Conservation (phyloP, 2,113 vertebrate species). For the Columbina picui region DNA sequence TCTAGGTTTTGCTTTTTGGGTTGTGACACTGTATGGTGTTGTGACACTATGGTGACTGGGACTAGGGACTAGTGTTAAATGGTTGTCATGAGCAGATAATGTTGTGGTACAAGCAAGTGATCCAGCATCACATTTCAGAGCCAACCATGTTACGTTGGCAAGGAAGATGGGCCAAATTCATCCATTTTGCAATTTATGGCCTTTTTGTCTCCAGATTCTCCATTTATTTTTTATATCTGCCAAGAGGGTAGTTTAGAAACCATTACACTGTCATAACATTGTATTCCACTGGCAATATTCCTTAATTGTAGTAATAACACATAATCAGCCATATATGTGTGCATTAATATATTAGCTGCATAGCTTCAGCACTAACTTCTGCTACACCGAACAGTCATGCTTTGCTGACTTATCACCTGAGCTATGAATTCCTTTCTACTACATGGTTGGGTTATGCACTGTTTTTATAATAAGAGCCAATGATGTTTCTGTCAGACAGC, state of each 20-base stretch:
- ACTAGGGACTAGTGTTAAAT: not conserved
- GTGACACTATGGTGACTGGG: not conserved
- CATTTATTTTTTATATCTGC: constrained; percentile 46
- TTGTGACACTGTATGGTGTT: not conserved
- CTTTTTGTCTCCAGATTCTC: constrained; percentile 40
- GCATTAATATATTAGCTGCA: not conserved
- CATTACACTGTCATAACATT: constrained; percentile 60
- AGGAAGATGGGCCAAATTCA: not conserved
- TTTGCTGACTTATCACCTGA: not conserved
- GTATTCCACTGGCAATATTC: constrained; percentile 48
- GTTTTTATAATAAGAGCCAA: not conserved
- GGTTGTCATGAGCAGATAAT: not conserved
- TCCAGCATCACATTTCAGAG: not conserved
- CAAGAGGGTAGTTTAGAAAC: constrained; percentile 53
- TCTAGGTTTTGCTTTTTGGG: not conserved
- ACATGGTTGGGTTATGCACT: not conserved
- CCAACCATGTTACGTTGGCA: fast-evolving
- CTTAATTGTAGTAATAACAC: constrained; percentile 61
- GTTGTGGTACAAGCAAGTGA: not conserved
- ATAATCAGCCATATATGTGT: constrained; percentile 35
- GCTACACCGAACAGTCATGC: not conserved
- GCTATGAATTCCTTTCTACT: not conserved
- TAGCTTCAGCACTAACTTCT: not conserved
- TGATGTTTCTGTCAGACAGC: not conserved
- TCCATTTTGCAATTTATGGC: not conserved